Base-by-base conservation (phyloP, 2,888 invertebrate species). In the Pseudococcus longispinus region DNA sequence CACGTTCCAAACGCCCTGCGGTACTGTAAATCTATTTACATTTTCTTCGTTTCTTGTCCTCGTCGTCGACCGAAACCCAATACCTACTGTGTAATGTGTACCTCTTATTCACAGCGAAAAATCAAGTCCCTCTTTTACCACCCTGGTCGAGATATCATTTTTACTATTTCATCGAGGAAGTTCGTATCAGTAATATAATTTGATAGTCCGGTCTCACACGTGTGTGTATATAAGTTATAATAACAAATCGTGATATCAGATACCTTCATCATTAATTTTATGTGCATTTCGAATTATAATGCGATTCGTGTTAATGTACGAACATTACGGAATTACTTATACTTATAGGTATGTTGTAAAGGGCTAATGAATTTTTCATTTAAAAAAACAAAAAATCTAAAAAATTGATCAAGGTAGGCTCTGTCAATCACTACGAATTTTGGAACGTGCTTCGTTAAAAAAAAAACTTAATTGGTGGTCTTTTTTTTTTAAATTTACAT, bases 1-100 rank as follows among this genome's bases (percentile, higher is more conserved):
- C 74, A 74, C 74, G 74, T 74, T 74, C 74, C 74, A 74, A 74
- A 37, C 32, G 37, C 74, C 37, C 74, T 29, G 1, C n/a, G 74
- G 65, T 51, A 74, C 37, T 2, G 37, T 37, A 29, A 74, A 37
- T 74, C 37, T 18, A 74, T 74, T 74, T 37, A 15, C n/a, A 37
- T 74, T 8, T 70, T 70, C 15, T 26, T 51, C 15, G 46, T 51
- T 65, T 3, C n/a, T 46, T 60, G 2, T 65, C 23, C 0, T 65
- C 15, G 23, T 65, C 26, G 65, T 65, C 65, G 65, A 11, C 20
- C 23, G 65, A 65, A 65, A 65, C 9, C 26, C 11, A 51, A 51
- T 51, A 15, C 51, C 6, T 2, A 51, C n/a, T n/a, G n/a, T n/a
- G n/a, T n/a, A n/a, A n/a, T n/a, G n/a, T 46, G n/a, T 51, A 51